Conservation (phyloP, 2,888 invertebrate species). For the Glomeris marginata region DNA sequence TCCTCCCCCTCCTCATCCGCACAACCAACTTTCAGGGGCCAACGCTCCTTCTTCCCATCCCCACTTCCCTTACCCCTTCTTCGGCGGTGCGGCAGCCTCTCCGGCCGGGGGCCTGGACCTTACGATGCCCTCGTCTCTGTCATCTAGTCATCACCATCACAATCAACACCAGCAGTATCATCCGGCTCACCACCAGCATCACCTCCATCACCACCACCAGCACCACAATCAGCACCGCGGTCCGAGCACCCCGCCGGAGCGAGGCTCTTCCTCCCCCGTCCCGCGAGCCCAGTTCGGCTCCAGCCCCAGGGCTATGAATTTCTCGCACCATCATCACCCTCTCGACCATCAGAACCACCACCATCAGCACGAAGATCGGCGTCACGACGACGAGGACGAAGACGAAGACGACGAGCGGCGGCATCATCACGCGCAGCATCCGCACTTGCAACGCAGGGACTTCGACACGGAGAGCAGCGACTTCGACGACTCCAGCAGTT, state of each 20-base stretch:
- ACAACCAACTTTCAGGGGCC: constrained; percentile 36
- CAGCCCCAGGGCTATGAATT: neutral
- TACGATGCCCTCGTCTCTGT: constrained; percentile 48
- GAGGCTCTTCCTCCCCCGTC: neutral
- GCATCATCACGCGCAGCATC: constrained; percentile 2
- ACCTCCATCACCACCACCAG: constrained; percentile 26
- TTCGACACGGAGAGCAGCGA: constrained; percentile 43
- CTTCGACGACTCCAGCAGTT: constrained; percentile 42
- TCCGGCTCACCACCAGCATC: neutral
- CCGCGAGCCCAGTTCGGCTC: neutral
- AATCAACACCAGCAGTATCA: constrained; percentile 46
- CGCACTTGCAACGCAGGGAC: constrained; percentile 4
- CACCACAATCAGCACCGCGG: constrained; percentile 28
- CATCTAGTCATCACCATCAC: constrained; percentile 57
- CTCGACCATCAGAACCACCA: too few relatives aligned
- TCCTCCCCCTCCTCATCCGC: neutral
- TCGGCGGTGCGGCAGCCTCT: constrained; percentile 14
- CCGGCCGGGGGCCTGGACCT: constrained; percentile 72
- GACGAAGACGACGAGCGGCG: constrained; percentile 6
- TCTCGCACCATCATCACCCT: too few relatives aligned
- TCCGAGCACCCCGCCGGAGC: constrained; percentile 25
- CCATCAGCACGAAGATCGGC: constrained; percentile 1
- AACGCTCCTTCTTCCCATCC: constrained; percentile 26
- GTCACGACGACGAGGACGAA: constrained; percentile 1
- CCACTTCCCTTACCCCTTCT: constrained; percentile 36